These are phyloP conservation scores for Subacronicta megacephala DNA, from an alignment of 2,888 invertebrate species.

Conservation along the genomic window DNA sequence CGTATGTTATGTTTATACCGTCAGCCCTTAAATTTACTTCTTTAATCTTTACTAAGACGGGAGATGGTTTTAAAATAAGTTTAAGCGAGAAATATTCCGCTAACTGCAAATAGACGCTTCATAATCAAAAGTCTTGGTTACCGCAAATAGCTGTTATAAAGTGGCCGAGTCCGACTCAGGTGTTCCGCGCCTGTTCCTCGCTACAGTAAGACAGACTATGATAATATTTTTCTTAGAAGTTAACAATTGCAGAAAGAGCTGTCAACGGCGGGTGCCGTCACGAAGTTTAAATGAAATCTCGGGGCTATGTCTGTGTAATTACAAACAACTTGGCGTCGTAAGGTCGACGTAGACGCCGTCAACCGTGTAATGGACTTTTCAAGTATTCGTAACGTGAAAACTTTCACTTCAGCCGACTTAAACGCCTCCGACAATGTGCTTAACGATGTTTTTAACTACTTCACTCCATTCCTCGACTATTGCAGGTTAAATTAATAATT, in stretches of 20 bases:
- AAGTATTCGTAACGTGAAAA: slow-evolving; percentile 88
- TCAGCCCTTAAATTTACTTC: too few relatives aligned
- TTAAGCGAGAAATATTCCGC: slow-evolving; percentile 17
- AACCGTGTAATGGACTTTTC: slow-evolving; percentile 88
- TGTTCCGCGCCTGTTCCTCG: slow-evolving; percentile 18
- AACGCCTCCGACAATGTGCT: slow-evolving; percentile 85
- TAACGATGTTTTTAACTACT: slow-evolving; percentile 88
- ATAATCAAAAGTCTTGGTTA: slow-evolving; percentile 30
- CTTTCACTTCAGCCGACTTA: slow-evolving; percentile 81
- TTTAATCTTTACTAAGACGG: too few relatives aligned
- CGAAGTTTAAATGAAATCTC: slow-evolving; percentile 86
- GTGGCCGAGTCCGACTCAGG: slow-evolving; percentile 28
- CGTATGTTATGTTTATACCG: too few relatives aligned
- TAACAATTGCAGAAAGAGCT: slow-evolving; percentile 76
- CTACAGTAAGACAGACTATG: slow-evolving; percentile 42
- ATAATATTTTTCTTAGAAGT: slow-evolving; percentile 71
- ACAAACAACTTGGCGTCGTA: slow-evolving; percentile 81
- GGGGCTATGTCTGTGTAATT: slow-evolving; percentile 84
- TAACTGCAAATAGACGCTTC: slow-evolving; percentile 16
- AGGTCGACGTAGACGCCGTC: slow-evolving; percentile 79
- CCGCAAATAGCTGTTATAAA: slow-evolving; percentile 38
- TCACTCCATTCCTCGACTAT: slow-evolving; percentile 75
- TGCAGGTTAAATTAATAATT: slow-evolving; percentile 82
- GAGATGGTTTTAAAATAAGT: not conserved
- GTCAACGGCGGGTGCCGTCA: slow-evolving; percentile 77